Conservation (phyloP, 2,888 invertebrate genomes). For the Villa cingulata region DNA sequence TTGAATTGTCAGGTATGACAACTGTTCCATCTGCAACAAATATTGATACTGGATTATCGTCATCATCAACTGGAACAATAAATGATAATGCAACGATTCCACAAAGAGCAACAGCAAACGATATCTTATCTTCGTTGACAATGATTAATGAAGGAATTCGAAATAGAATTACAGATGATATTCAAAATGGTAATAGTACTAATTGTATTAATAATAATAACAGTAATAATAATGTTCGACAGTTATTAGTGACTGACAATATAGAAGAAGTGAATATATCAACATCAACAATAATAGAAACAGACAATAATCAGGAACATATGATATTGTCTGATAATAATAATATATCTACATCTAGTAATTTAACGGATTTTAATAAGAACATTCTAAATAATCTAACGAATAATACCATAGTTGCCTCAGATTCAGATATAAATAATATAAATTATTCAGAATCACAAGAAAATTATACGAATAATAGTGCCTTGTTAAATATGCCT, state of each 20-base stretch:
- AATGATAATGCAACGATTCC: background rate
- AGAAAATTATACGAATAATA: background rate
- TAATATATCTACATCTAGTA: background rate
- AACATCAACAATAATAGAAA: background rate
- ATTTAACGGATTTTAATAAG: conserved; percentile 1
- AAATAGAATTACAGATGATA: background rate
- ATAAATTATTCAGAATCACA: background rate
- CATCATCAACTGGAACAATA: conserved; percentile 1
- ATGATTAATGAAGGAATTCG: background rate
- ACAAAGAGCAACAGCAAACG: background rate
- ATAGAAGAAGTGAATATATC: too few species aligned
- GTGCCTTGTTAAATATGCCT: conserved; percentile 14
- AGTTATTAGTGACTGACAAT: too few species aligned
- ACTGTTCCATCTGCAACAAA: background rate
- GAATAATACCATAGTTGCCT: background rate
- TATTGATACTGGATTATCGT: background rate
- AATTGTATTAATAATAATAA: too few species aligned
- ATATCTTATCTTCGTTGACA: background rate
- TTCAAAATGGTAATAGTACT: background rate
- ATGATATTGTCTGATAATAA: background rate
- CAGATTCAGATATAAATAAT: background rate
- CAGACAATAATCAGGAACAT: background rate
- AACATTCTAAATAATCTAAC: conserved; percentile 2
- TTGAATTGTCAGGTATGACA: conserved; percentile 5
- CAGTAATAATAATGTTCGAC: too few species aligned